Conservation (phyloP, 1,140 invertebrate genomes). For the Manduca sexta region DNA sequence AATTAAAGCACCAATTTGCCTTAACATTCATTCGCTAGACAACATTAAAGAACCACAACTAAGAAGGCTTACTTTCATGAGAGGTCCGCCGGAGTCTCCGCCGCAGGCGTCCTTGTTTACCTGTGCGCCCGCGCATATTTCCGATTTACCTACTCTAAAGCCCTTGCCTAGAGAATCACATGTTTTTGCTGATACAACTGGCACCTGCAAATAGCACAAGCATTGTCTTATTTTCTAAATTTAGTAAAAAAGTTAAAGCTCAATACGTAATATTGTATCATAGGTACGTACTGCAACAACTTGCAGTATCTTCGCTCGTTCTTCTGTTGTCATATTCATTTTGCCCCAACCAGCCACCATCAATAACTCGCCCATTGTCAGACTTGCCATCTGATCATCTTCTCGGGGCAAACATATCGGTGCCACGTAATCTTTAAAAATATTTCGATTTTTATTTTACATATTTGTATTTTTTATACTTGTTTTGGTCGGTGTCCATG, state of each 20-base stretch:
- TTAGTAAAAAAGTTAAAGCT: no score
- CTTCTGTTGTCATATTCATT: conserved; percentile 59
- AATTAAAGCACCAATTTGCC: no score
- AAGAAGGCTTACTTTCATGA: conserved; percentile 55
- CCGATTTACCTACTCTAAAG: conserved; percentile 40
- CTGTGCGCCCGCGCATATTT: conserved; percentile 76
- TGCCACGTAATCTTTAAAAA: conserved; percentile 61
- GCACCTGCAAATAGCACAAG: conserved; percentile 53
- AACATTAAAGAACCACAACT: not conserved
- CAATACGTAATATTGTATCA: no score
- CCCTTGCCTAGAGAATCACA: conserved; percentile 48
- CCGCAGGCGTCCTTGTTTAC: conserved; percentile 76
- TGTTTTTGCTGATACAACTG: conserved; percentile 48
- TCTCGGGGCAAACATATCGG: conserved; percentile 63
- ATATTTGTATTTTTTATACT: no score
- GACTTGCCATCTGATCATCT: conserved; percentile 22
- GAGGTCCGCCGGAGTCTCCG: conserved; percentile 77
- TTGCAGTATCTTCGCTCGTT: conserved; percentile 59
- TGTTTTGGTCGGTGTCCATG: no score
- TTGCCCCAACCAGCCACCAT: conserved; percentile 74
- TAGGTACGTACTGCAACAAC: conserved; percentile 54
- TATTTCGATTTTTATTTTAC: not conserved
- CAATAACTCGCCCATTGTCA: conserved; percentile 41
- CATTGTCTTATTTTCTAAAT: no score
- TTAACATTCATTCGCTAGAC: not conserved